Evolutionary conservation across 1,140 invertebrate genomes (phyloP).

Genomic region (Ostrea denselamellosa): DNA sequence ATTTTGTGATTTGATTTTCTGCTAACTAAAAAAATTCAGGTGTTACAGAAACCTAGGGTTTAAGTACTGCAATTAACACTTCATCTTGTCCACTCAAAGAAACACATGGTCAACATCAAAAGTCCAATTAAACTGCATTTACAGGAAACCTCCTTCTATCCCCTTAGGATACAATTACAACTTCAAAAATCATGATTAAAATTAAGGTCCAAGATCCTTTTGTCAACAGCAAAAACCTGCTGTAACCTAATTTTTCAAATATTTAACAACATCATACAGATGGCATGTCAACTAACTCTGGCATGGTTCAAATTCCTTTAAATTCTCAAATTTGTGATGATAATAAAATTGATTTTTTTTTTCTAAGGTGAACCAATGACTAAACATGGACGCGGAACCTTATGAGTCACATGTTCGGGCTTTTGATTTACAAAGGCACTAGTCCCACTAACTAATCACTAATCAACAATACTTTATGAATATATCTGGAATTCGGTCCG

Average conservation of each 20-base stretch:
- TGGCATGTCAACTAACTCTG: not conserved
- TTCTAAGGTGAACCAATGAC: slow-evolving; percentile 12
- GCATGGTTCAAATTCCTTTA: not conserved
- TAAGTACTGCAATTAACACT: not conserved
- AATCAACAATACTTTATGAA: slow-evolving; percentile 29
- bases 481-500: not conserved
- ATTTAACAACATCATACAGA: not conserved
- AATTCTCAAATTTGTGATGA: not conserved
- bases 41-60: not conserved
- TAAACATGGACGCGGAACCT: not conserved
- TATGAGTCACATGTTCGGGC: slow-evolving; percentile 23
- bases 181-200: not conserved
- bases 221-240: too few species aligned
- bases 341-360: slow-evolving; percentile 39
- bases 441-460: not conserved
- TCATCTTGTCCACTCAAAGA: not conserved
- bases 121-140: not conserved
- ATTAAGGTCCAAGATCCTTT: too few species aligned
- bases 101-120: not conserved
- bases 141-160: not conserved
- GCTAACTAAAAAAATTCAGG: not conserved
- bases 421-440: slow-evolving; percentile 36
- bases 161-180: not conserved
- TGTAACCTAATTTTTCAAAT: too few species aligned
- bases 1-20: not conserved